Conservation (phyloP, 2,888 invertebrate genomes). For the Agrotis ipsilon region DNA sequence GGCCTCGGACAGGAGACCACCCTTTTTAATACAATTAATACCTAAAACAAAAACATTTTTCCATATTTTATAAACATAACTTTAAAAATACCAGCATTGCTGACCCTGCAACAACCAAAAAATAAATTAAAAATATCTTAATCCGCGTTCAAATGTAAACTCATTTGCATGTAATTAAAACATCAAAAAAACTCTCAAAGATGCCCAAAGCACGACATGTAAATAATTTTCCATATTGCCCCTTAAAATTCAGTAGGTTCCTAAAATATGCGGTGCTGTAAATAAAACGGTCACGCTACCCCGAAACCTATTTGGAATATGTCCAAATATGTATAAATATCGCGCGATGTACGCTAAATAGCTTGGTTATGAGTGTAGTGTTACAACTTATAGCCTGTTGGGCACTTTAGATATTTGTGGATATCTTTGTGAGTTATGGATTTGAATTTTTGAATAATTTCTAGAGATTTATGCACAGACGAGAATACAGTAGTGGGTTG, state of each 20-base stretch:
- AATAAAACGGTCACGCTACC: constrained; percentile 77
- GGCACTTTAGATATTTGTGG: constrained; percentile 50
- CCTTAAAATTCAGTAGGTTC: constrained; percentile 74
- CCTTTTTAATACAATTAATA: no score
- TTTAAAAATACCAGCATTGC: no score
- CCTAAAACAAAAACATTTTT: no score
- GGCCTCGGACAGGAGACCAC: no score
- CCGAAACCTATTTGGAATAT: constrained; percentile 82
- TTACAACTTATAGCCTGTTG: constrained; percentile 53
- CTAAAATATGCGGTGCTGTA: constrained; percentile 78
- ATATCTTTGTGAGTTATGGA: constrained; percentile 27
- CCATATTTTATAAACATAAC: no score
- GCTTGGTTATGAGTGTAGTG: constrained; percentile 34
- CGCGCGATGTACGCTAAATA: constrained; percentile 68
- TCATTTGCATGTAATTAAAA: constrained; percentile 32
- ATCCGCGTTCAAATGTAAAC: constrained; percentile 8
- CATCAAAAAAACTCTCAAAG: constrained; percentile 13
- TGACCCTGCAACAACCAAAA: no score
- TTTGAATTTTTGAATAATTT: neutral
- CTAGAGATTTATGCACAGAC: no score
- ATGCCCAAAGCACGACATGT: constrained; percentile 45
- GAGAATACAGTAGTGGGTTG: no score
- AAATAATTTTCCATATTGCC: constrained; percentile 66
- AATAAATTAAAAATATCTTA: no score
- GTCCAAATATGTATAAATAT: constrained; percentile 85